Evolutionary conservation across 2,797 vertebrate species (phyloP), one percentile per base, ranked within the genome.

Genomic region (Myoxocephalus aenaeus): DNA sequence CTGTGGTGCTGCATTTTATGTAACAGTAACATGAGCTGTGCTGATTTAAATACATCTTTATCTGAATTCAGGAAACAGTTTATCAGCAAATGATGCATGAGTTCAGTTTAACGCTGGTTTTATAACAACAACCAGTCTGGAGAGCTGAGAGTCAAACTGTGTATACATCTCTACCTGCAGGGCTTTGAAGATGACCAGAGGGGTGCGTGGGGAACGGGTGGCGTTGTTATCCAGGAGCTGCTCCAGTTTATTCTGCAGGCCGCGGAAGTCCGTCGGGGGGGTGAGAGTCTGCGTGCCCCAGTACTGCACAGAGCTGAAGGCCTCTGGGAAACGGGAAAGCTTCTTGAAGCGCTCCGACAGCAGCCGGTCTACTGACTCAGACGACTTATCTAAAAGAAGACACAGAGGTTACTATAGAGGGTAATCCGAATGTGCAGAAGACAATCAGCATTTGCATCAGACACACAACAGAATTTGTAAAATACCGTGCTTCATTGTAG

Each of bases 261-360:
- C 97, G 36, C 94, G 90, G 84, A 99, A 99, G 92, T 99, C 96
- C 0, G 97, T 99, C 17, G 97, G 98, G n/a, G 97, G 97, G 83
- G 93, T 97, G 72, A 97, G 96, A 22, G 97, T 99, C 89, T 97
- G 96, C 0, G 97, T 99, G 86, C 98, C 98, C 88, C 96, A 96
- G 92, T 99, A 99, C 87, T 97, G 97, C 73, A 99, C 96, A 42
- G 97, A 98, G 85, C 98, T 98, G 92, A 99, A 99, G 88, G 98
- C 97, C 90, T 99, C 98, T 1, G 98, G 97, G 87, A 97, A 97
- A 83, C 97, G 96, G 61, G 96, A 96, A 63, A 99, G 93, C 90
- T 97, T 98, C 89, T 95, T 96, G 90, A 99, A 99, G 38, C 97
- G 96, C 83, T 98, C 97, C 90, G 96, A 94, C 81, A 99, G 96